A percentile compares a stretch with the other conserved stretches of the same genome.
These are phyloP conservation scores for Antheraea yamamai DNA, from an alignment of 2,888 invertebrate species.

Conservation along the genomic window DNA sequence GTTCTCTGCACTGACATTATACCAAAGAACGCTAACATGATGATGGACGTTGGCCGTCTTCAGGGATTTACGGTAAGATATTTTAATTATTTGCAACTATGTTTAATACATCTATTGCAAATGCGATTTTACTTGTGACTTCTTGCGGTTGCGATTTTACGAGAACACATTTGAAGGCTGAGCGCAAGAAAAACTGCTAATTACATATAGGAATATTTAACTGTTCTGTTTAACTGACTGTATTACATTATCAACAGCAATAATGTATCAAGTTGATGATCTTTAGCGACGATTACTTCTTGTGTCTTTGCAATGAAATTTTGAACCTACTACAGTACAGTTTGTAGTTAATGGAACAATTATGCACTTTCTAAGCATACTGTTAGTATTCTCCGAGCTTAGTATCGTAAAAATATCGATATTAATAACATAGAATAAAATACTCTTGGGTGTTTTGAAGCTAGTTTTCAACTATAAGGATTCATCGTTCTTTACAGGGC, in stretches of 20 bases:
- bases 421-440: too few species aligned
- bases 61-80: slow-evolving; percentile 95
- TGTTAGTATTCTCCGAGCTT: too few species aligned
- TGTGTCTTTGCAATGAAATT: background rate
- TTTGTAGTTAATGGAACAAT: background rate
- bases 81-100: slow-evolving; percentile 14
- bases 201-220: background rate
- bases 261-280: background rate
- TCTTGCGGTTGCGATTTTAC: slow-evolving; percentile 16
- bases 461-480: background rate
- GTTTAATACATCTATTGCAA: slow-evolving; percentile 19
- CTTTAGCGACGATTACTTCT: background rate
- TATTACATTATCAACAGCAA: too few species aligned
- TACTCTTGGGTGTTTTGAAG: background rate
- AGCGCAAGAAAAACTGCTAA: background rate
- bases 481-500: slow-evolving; percentile 83
- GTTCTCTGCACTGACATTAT: slow-evolving; percentile 94
- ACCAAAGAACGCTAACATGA: slow-evolving; percentile 98
- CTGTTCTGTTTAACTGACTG: background rate
- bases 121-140: slow-evolving; percentile 29
- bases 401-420: too few species aligned
- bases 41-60: slow-evolving; percentile 98
- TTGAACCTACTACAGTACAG: background rate
- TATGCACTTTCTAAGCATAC: background rate
- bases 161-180: background rate